Evolutionary conservation across 2,113 vertebrate species (phyloP).

Genomic region (Heterotilapia buettikoferi): DNA sequence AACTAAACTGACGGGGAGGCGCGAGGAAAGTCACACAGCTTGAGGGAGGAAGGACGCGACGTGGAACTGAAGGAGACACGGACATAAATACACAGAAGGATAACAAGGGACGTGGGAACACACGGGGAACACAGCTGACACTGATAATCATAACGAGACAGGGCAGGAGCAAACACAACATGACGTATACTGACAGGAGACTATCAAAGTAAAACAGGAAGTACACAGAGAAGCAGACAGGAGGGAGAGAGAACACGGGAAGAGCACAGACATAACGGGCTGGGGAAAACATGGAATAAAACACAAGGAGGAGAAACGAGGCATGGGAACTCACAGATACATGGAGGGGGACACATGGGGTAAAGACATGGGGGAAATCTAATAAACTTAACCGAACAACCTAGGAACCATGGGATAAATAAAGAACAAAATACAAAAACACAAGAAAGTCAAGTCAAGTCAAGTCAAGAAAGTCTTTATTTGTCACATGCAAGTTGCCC

Average conservation of each 20-base stretch:
- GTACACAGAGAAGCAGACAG: background rate
- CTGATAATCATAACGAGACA: background rate
- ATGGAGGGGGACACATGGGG: background rate
- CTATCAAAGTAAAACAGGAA: background rate
- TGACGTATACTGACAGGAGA: background rate
- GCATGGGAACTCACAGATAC: background rate
- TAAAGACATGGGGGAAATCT: background rate
- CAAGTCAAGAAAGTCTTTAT: background rate
- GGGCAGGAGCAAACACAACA: background rate
- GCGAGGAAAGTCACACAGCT: too few relatives aligned
- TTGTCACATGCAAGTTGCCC: background rate
- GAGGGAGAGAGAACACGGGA: accelerated
- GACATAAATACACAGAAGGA: too few relatives aligned
- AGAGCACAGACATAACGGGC: background rate
- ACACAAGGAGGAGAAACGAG: background rate
- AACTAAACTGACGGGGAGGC: too few relatives aligned
- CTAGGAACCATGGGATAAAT: background rate
- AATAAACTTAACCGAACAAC: background rate
- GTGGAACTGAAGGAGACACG: too few relatives aligned
- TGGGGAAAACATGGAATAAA: background rate
- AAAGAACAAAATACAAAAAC: background rate
- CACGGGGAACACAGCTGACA: too few relatives aligned
- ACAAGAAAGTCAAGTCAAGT: background rate
- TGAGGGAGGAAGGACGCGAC: too few relatives aligned
- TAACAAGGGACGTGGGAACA: too few relatives aligned